Base-by-base conservation (phyloP, 1,140 invertebrate species). In the Aphelinus atriplicis region DNA sequence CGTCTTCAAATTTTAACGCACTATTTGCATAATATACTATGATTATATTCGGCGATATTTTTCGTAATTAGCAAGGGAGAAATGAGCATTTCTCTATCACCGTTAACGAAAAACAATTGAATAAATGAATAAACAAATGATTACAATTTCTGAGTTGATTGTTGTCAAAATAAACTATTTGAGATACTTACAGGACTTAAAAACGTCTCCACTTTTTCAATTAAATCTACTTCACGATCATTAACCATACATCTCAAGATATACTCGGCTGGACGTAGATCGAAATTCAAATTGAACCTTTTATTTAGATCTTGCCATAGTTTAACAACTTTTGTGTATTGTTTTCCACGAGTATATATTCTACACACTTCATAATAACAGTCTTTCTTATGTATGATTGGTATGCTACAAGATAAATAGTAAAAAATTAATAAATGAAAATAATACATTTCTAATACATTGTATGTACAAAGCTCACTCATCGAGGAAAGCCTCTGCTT, bases 331-430 rank as follows among this genome's bases (percentile, higher is more conserved):
- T 10, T 4, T 2, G 55, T 45, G 57, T 56, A 46, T 1, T 68
- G 10, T 26, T 68, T 43, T 43, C 10, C 57, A 2, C 5, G 4
- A 55, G 1, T 6, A 57, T 45, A 55, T 56, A 56, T 47, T 68
- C 46, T 47, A n/a, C 65, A 68, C 7, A 68, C 45, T 56, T 10
- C 10, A 2, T 51, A 68, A 45, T 68, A 68, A 55, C 65, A 55
- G 9, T 68, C 51, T 45, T 7, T 57, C 57, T 65, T 65, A 26
- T 53, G 51, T 42, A 65, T 6, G 50, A 65, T 45, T 42, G 63
- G 63, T 65, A 65, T 42, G 3, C 63, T 65, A 48, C 3, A 10
- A n/a, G n/a, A 4, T 26, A 26, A 26, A 26, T 26, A 26, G 26
- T 26, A 26, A 65, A 63, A 63, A 47, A 63, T 26, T 7, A 10